Percentiles rank a stretch among this genome's conserved stretches.
phyloP scores from a whole-genome alignment of 2,797 vertebrate species.

The Rhinatrema bivittatum region DNA sequence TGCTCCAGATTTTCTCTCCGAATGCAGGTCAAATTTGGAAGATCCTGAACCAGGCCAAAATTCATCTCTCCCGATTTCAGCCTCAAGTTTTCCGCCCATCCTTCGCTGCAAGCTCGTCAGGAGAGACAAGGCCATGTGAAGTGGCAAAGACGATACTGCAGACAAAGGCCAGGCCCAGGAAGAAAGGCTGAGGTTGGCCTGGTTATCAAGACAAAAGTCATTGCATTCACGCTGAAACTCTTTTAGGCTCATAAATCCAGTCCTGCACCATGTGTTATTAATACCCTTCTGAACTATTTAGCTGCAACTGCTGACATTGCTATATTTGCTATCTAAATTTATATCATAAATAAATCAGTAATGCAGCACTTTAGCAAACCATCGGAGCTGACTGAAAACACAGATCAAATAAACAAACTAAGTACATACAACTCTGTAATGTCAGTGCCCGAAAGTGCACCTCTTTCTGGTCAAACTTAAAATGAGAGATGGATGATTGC shows the following conservation, averaged over 20 bases:
- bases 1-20: no score
- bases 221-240: no score
- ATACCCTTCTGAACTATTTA: constrained; percentile 75
- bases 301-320: constrained; percentile 69
- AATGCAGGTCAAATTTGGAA: no score
- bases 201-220: no score
- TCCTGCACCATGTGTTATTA: constrained; percentile 70
- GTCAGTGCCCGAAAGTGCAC: constrained; percentile 57
- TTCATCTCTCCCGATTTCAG: no score
- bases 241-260: constrained; percentile 61
- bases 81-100: no score
- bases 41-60: no score
- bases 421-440: constrained; percentile 60
- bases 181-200: constrained; percentile 2
- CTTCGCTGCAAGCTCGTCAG: no score
- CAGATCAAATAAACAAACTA: constrained; percentile 64
- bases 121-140: no score
- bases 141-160: no score
- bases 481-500: constrained; percentile 22
- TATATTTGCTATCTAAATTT: constrained; percentile 72
- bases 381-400: constrained; percentile 65
- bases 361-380: constrained; percentile 69
- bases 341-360: constrained; percentile 77
- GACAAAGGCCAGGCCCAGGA: no score
- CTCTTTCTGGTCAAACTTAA: constrained; percentile 35